phyloP scores from a whole-genome alignment of 2,888 invertebrate species.

The Parnassius glacialis region DNA sequence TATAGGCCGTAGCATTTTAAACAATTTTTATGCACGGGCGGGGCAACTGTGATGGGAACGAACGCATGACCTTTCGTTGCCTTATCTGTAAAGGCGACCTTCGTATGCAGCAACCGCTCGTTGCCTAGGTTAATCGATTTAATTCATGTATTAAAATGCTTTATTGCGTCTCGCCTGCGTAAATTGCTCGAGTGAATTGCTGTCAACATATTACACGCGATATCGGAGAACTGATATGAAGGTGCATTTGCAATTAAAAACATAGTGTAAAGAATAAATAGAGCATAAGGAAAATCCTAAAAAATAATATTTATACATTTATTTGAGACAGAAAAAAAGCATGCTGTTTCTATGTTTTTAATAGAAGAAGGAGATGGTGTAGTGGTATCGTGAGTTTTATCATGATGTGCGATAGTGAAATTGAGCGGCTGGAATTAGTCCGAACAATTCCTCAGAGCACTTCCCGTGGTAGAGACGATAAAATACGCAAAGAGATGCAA shows the following conservation, averaged over 20 bases:
- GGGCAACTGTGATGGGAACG: conserved; percentile 5
- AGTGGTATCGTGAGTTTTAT: no score
- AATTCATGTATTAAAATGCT: conserved; percentile 17
- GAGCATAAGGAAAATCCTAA: no score
- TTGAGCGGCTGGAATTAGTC: no score
- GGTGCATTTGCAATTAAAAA: neutral
- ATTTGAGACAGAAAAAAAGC: no score
- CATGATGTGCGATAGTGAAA: no score
- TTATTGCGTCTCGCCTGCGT: conserved; percentile 2
- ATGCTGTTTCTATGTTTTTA: no score
- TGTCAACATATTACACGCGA: neutral
- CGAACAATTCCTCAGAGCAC: no score
- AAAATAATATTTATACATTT: no score
- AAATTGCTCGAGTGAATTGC: neutral
- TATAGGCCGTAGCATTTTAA: conserved; percentile 10
- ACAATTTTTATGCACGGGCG: conserved; percentile 4
- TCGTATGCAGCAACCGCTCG: neutral
- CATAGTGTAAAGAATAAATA: neutral
- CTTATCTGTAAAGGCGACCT: conserved; percentile 17
- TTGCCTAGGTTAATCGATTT: conserved; percentile 17
- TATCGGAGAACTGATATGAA: neutral
- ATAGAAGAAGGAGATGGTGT: no score
- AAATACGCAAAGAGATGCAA: no score
- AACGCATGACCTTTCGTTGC: conserved; percentile 11
- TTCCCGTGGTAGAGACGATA: no score